These are phyloP conservation scores for Bugulina stolonifera DNA, from an alignment of 2,888 invertebrate genomes.

Conservation along the genomic window DNA sequence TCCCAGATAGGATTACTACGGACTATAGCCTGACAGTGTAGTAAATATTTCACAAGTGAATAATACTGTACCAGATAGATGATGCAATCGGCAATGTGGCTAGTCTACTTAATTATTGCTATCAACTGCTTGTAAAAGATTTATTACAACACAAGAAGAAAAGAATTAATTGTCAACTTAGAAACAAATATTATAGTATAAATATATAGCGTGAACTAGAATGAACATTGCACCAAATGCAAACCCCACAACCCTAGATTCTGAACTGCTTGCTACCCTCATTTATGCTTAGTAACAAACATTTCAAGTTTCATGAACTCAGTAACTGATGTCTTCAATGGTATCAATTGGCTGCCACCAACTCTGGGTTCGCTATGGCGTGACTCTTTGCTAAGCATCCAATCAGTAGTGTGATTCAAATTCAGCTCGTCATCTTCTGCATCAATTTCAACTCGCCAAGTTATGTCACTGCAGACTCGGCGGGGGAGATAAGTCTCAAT, in stretches of 20 bases:
- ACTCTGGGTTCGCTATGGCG: not conserved
- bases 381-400: not conserved
- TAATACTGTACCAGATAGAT: too few species aligned
- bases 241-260: not conserved
- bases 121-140: too few species aligned
- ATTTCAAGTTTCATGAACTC: conserved; percentile 14
- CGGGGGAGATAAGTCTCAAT: conserved; percentile 19
- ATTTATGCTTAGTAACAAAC: not conserved
- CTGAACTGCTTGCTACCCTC: not conserved
- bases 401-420: not conserved
- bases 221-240: not conserved
- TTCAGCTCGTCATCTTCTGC: not conserved
- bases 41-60: too few species aligned
- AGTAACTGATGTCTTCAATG: not conserved
- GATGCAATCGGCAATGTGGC: too few species aligned
- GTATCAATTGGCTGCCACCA: not conserved
- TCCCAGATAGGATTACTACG: too few species aligned
- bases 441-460: conserved; percentile 18
- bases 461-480: not conserved
- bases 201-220: too few species aligned
- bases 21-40: too few species aligned
- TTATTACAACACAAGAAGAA: too few species aligned
- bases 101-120: too few species aligned
- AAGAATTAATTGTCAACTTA: too few species aligned
- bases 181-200: too few species aligned